Base-by-base conservation (phyloP, 2,797 vertebrate species). In the Cuculus canorus region DNA sequence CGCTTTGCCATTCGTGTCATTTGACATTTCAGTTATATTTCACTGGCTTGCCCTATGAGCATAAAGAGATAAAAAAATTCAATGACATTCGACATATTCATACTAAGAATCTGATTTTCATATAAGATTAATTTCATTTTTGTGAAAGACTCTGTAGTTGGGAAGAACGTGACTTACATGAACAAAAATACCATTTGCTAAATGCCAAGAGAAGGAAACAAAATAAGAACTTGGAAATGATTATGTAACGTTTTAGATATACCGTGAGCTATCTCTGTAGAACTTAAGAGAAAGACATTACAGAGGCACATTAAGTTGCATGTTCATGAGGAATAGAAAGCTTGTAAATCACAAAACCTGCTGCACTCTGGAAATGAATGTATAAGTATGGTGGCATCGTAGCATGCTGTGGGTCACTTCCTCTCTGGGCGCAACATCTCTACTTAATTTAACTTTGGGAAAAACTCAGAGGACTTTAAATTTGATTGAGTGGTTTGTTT, bases 21-120 rank as follows among this genome's bases (percentile, higher is more conserved):
- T 94, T 96, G 94, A 93, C 95, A 88, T 90, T 92, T 94, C 87
- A 79, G 72, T 95, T 91, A 32, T 90, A 88, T 95, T 96, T 97
- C 94, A 86, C 53, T 76, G 63, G 17, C n/a, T 92, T 75, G 66
- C 82, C 91, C 82, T 7, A 16, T 37, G 71, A 92, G 79, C 72
- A 37, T 54, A 30, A 87, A 95, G 59, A 0, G 3, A 86, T 89
- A 69, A 93, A 91, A 93, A 90, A 91, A 66, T 71, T 63, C 73
- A 91, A 66, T 87, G 84, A 87, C 93, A 86, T 93, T 5, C 13
- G 90, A 82, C 88, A 85, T 57, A 68, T 94, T 96, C 82, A 28
- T 87, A 86, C 52, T 19, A 63, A 76, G 59, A 86, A 89, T 86
- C 85, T 79, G 91, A 92, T 95, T 93, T 95, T 88, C 86, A 27